Evolutionary conservation across 2,797 vertebrate species (phyloP), one percentile per base, ranked within the genome.

Genomic region (Sphenodon punctatus): DNA sequence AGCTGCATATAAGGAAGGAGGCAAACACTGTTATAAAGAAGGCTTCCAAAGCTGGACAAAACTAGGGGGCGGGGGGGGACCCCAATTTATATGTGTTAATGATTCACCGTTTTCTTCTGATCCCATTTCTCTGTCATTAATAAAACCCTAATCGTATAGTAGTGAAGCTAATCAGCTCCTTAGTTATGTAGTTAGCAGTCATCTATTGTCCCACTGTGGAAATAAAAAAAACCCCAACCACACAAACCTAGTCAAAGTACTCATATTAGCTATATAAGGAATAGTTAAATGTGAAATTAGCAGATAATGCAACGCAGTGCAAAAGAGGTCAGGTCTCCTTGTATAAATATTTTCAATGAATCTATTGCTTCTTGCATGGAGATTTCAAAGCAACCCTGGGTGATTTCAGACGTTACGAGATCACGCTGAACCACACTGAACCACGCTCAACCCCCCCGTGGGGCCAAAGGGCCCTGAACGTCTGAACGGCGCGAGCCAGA

Each of bases 341-440:
- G 64, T 65, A 69, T 38, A 65, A 73, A 65, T 65, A 73, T 64
- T 68, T 81, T 46, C 32, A 46, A 32, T 63, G 41, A 27, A 68
- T 27, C 38, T 1, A 0, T 41, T 36, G 25, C 53, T 51, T 8
- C 53, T 41, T n/a, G 39, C 39, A 68, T 0, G 5, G 68, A 77
- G 58, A 19, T 7, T 5, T 69, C 34, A 38, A 48, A 51, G 23
- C 49, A 65, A 34, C 19, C 51, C 2, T 4, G 59, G 65, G n/a
- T n/a, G n/a, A n/a, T n/a, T n/a, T n/a, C n/a, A n/a, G n/a, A n/a
- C n/a, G n/a, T n/a, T n/a, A n/a, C n/a, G n/a, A n/a, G n/a, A n/a
- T n/a, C n/a, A n/a, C n/a, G n/a, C n/a, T n/a, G n/a, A n/a, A n/a
- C n/a, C n/a, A n/a, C n/a, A n/a, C n/a, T n/a, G n/a, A n/a, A n/a